Evolutionary conservation across 2,113 vertebrate species (phyloP).

Genomic region (Podocnemis expansa): DNA sequence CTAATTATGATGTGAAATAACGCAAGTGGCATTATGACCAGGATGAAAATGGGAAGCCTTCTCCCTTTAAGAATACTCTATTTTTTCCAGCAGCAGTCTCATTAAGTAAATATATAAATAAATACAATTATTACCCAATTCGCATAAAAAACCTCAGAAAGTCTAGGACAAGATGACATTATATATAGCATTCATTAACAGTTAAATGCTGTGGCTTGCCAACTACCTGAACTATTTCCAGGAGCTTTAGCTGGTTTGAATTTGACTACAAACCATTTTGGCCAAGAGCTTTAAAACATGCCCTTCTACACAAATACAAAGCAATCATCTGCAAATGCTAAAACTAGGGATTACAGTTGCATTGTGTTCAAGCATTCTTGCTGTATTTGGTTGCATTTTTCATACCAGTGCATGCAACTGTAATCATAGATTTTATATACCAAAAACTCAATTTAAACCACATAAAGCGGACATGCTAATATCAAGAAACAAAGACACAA

Average conservation of each 20-base stretch:
- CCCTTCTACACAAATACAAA: constrained; percentile 39
- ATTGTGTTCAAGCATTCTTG: constrained; percentile 42
- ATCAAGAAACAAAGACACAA: constrained; percentile 12
- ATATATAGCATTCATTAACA: constrained; percentile 19
- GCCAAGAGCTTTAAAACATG: constrained; percentile 34
- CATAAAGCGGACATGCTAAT: rapidly evolving
- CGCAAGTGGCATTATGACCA: not conserved
- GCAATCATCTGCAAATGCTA: constrained; percentile 31
- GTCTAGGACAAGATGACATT: constrained; percentile 23
- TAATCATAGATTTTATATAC: constrained; percentile 13
- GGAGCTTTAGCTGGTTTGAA: constrained; percentile 42
- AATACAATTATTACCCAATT: not conserved
- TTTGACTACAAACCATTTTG: constrained; percentile 65
- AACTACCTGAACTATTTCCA: constrained; percentile 58
- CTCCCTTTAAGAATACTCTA: not conserved
- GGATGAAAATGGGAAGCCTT: not conserved
- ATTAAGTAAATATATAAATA: not conserved
- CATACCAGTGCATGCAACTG: not conserved
- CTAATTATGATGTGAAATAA: constrained; percentile 5
- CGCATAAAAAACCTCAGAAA: not conserved
- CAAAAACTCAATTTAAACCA: constrained; percentile 6
- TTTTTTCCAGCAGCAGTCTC: not conserved
- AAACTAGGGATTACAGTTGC: constrained; percentile 46
- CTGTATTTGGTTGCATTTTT: constrained; percentile 53
- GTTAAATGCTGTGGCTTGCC: not conserved